Conservation (phyloP, 2,113 vertebrate genomes). For the Eupsittula cactorum region DNA sequence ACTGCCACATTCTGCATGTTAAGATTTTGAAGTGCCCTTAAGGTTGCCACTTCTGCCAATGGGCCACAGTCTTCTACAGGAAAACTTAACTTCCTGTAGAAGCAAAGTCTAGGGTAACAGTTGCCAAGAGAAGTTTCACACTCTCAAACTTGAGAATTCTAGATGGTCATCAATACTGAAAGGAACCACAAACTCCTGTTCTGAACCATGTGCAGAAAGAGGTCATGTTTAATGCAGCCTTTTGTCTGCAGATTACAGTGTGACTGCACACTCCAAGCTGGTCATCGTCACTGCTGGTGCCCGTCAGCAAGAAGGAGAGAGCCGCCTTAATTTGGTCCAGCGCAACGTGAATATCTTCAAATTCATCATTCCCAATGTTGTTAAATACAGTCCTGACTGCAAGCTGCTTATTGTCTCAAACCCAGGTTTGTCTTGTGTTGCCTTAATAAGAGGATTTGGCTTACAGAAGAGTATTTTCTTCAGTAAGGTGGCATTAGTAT, state of each 20-base stretch:
- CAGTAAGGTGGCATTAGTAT: neutral
- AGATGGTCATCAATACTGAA: neutral
- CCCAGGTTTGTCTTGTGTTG: constrained; percentile 83
- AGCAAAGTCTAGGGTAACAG: neutral
- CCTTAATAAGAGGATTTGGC: neutral
- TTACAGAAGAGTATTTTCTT: neutral
- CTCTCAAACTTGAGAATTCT: neutral
- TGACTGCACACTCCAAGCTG: constrained; percentile 93
- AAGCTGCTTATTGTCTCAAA: constrained; percentile 95
- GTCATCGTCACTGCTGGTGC: constrained; percentile 96
- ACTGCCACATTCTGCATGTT: neutral
- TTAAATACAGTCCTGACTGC: constrained; percentile 96
- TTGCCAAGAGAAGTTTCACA: neutral
- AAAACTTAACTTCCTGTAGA: neutral
- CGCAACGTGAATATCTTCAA: constrained; percentile 99
- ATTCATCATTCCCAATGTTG: constrained; percentile 97
- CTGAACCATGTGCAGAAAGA: neutral
- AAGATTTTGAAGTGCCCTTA: neutral
- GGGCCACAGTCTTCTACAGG: neutral
- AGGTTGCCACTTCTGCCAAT: neutral
- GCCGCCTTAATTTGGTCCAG: constrained; percentile 96
- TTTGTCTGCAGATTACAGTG: constrained; percentile 86
- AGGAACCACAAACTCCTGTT: neutral
- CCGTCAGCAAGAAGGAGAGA: constrained; percentile 97
- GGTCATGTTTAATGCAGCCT: neutral